Evolutionary conservation across 2,113 vertebrate species (phyloP), one percentile per base, ranked within the genome.

Genomic region (Condylura cristata): DNA sequence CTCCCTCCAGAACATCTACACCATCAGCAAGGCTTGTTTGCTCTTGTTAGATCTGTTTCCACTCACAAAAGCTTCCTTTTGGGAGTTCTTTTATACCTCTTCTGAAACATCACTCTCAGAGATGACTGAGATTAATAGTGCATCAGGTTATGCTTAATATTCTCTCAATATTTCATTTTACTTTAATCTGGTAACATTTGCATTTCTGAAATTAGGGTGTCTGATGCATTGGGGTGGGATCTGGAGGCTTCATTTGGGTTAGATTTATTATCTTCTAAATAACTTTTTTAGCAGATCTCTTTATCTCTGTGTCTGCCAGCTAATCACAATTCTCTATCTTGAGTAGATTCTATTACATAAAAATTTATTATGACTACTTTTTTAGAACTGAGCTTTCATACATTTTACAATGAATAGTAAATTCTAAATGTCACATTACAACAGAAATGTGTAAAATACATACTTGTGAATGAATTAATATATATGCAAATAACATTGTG

Each of bases 201-300:
- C 32, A 79, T 70, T 97, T 94, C 85, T 89, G 91, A 93, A 97
- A 96, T 94, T 87, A 96, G 72, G 61, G 72, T 75, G 56, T 90
- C 82, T 89, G 68, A 85, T 86, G 37, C 44, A 51, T 82, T 92
- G 53, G 89, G 68, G 61, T 66, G 28, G 80, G 51, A 88, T 82
- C 68, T 85, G 83, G 92, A 88, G 92, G 83, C 80, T 76, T 86
- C 44, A 20, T 93, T 95, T 56, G 24, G 87, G 80, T 92, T 90
- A 86, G 94, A 96, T 96, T 97, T 97, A 97, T 96, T 95, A 95
- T 79, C 91, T 94, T 78, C 14, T 88, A 93, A 96, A 95, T 91
- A 89, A 90, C 92, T 96, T 93, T 94, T 76, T 94, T 94, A 93
- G 74, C 56, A 85, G 79, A 95, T 79, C 90, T 96, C 93, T 96